Base-by-base conservation (phyloP, 2,888 invertebrate genomes). In the Chymomyza fuscimana region DNA sequence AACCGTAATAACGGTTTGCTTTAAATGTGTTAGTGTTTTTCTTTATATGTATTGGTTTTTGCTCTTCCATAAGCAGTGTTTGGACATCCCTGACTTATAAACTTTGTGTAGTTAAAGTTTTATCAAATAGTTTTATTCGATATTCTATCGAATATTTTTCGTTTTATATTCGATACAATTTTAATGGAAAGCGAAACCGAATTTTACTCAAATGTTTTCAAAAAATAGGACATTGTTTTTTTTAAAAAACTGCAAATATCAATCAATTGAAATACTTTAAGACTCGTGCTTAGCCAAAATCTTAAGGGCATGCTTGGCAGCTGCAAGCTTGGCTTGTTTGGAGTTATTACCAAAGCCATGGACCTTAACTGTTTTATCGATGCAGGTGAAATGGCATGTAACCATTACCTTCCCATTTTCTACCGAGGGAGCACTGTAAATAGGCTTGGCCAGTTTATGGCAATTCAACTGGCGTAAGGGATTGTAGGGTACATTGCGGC, bases 401-500 rank as follows among this genome's bases (percentile, higher is more conserved):
- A 96, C 91, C 93, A 95, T 94, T 0, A 94, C 91, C 19, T 91
- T 92, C 0, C 90, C 89, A 2, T 88, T 81, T 4, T 91, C 90
- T 0, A 86, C 40, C 0, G 82, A 9, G 19, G 92, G 77, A 7
- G 86, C 65, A 22, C 91, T 89, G 70, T 97, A 98, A 54, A 87
- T 86, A 0, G 97, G 95, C 68, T 95, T 94, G 1, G 96, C 95
- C 74, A 96, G 96, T 77, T 95, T 95, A 87, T 94, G 94, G 92
- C 99, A 99, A 81, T 96, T 93, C 1, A 99, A 91, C 78, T 96
- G 94, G 62, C 98, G 93, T n/a, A 99, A 95, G 0, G 98, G 96
- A 87, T 98, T 97, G 82, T 96, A 96, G 2, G 99, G 99, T 25
- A 98, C 95, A 77, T 96, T 94, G 60, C 91, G 92, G 40, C 96